These are phyloP conservation scores for Siderastrea radians DNA, from an alignment of 92 coral and sea anemone genomes.

Conservation along the genomic window DNA sequence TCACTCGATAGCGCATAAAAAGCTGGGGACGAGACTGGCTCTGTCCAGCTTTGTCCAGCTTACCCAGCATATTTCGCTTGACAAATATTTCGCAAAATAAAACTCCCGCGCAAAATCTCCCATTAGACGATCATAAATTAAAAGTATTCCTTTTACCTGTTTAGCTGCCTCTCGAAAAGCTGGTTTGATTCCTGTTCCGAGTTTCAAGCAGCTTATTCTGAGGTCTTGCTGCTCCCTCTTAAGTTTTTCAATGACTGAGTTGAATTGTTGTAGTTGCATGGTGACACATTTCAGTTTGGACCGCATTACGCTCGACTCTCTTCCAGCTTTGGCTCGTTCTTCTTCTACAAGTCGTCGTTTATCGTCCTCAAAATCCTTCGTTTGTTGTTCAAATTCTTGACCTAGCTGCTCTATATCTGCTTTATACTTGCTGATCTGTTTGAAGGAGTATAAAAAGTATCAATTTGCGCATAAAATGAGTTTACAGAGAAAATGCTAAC, in stretches of 20 bases:
- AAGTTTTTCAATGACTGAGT: conserved; percentile 64
- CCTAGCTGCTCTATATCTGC: conserved; percentile 59
- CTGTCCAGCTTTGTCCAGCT: too few relatives aligned
- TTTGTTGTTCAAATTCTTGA: conserved; percentile 39
- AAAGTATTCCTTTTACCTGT: conserved; percentile 55
- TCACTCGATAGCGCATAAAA: too few relatives aligned
- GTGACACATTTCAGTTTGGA: conserved; percentile 58
- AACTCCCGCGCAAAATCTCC: not conserved
- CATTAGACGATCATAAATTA: too few relatives aligned
- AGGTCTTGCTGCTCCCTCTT: conserved; percentile 84
- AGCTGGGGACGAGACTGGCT: too few relatives aligned
- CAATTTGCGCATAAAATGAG: not conserved
- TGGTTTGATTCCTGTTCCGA: conserved; percentile 88
- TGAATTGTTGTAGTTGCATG: conserved; percentile 56
- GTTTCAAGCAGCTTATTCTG: conserved; percentile 73
- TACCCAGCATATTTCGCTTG: too few relatives aligned
- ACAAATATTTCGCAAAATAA: too few relatives aligned
- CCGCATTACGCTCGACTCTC: conserved; percentile 60
- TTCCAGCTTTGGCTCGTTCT: conserved; percentile 53
- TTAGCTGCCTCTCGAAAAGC: conserved; percentile 69
- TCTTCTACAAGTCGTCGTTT: conserved; percentile 41
- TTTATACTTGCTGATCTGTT: conserved; percentile 57
- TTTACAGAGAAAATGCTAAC: too few relatives aligned
- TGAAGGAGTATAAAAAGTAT: not conserved
- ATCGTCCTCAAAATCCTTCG: conserved; percentile 50